phyloP scores from a whole-genome alignment of 2,888 invertebrate species.

The Scaptodrosophila latifasciaeformis region DNA sequence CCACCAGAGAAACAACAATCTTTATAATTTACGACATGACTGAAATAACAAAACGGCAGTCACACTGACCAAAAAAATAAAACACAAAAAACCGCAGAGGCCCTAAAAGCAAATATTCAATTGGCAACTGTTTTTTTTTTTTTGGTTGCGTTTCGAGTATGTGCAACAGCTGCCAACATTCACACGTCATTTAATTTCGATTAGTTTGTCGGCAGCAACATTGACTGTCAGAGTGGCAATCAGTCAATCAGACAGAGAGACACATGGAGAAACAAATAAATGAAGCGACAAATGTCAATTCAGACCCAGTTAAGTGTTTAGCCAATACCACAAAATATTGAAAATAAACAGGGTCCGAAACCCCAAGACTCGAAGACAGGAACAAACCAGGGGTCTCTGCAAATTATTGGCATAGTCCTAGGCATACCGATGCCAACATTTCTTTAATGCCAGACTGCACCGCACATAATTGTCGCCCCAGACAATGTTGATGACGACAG shows the following conservation, averaged over 20 bases:
- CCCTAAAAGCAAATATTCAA: slow-evolving; percentile 12
- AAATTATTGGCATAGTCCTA: too few species aligned
- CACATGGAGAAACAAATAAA: slow-evolving; percentile 26
- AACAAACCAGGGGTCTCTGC: too few species aligned
- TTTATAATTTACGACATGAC: slow-evolving; percentile 53
- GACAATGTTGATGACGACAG: too few species aligned
- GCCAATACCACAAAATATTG: slow-evolving; percentile 30
- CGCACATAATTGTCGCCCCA: too few species aligned
- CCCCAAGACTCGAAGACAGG: too few species aligned
- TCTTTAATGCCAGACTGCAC: too few species aligned
- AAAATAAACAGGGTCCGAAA: too few species aligned
- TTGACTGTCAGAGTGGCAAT: slow-evolving; percentile 21
- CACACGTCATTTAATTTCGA: slow-evolving; percentile 75
- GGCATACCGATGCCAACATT: too few species aligned
- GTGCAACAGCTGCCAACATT: slow-evolving; percentile 69
- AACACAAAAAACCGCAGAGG: slow-evolving; percentile 27
- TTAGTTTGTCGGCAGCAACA: slow-evolving; percentile 58
- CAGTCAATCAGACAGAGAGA: slow-evolving; percentile 13
- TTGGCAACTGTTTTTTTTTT: slow-evolving; percentile 16
- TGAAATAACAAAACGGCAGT: slow-evolving; percentile 24
- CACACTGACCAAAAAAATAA: slow-evolving; percentile 25
- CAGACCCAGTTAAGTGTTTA: slow-evolving; percentile 37
- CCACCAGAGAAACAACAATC: slow-evolving; percentile 27
- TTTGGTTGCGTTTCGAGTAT: slow-evolving; percentile 12
- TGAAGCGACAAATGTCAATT: slow-evolving; percentile 30